Base-by-base conservation (phyloP, 2,113 vertebrate species). In the Cyanistes caeruleus region DNA sequence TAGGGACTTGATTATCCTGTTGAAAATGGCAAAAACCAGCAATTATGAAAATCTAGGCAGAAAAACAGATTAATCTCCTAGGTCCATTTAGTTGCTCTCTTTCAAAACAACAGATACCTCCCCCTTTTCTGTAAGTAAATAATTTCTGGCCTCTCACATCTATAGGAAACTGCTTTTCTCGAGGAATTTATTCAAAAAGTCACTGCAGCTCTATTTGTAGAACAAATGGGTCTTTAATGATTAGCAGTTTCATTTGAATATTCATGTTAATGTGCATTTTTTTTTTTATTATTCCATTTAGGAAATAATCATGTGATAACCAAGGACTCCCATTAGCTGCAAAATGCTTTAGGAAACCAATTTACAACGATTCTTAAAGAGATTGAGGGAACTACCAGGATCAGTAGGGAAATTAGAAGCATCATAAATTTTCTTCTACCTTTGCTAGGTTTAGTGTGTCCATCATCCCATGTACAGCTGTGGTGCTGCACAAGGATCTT, bases 221-320 rank as follows among this genome's bases (percentile, higher is more conserved):
- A 97, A 89, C 65, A 96, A 96, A 96, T 77, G 80, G 37, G 31
- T 56, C 90, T 97, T 94, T 95, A 97, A 95, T 87, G 62, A 41
- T 76, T 91, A 3, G 8, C 33, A 55, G 13, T 70, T 76, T 72
- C 55, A 58, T 89, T 83, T 94, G 90, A 97, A 93, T 95, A 95
- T 95, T 94, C 63, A 49, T 84, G 84, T 46, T 87, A 93, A 93
- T 92, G 63, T 80, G 64, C 55, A 43, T 93, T 96, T 93, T 77
- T 94, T 75, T 84, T 93, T 94, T 37, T 37, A 39, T 39, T 39
- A 39, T 39, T 75, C 72, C 70, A 87, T 91, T 93, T 96, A 93
- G 89, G 77, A 97, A 96, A 86, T 80, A 96, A 96, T 60, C 30
- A 25, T 65, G 56, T 56, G 58, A 74, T 73, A 96, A 96, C 79